Percentiles rank a stretch among this genome's conserved stretches.
These are phyloP conservation scores for Lophotis ruficrista DNA, from an alignment of 2,113 vertebrate species.

Conservation along the genomic window DNA sequence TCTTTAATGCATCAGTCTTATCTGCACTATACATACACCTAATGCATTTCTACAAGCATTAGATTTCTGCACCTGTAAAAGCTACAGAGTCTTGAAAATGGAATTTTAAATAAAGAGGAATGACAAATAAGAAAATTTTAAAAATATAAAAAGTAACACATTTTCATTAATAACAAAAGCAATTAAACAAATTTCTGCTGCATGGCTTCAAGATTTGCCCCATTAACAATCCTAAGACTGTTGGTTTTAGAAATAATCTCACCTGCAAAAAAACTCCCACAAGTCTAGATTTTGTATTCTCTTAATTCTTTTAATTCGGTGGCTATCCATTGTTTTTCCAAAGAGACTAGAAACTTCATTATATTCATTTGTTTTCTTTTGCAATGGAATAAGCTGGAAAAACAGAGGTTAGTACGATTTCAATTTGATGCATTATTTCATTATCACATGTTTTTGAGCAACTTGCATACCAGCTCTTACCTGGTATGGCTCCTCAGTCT, in stretches of 20 bases:
- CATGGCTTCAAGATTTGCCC: background rate
- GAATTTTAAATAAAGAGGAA: background rate
- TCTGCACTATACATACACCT: background rate
- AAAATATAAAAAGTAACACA: background rate
- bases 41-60: background rate
- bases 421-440: background rate
- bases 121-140: background rate
- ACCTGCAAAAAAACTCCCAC: slow-evolving; percentile 99
- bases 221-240: slow-evolving; percentile 19
- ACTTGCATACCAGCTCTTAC: slow-evolving; percentile 66
- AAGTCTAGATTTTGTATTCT: slow-evolving; percentile 96
- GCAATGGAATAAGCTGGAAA: slow-evolving; percentile 83
- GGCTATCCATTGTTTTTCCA: slow-evolving; percentile 90
- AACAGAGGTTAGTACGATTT: slow-evolving; percentile 53
- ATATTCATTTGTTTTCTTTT: slow-evolving; percentile 91
- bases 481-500: slow-evolving; percentile 90
- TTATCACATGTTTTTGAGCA: background rate
- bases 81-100: background rate
- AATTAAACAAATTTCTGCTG: background rate
- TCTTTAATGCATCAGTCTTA: background rate
- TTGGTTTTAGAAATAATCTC: slow-evolving; percentile 57
- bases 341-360: slow-evolving; percentile 91
- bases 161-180: background rate
- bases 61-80: background rate
- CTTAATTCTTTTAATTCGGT: slow-evolving; percentile 90